phyloP scores from a whole-genome alignment of 2,888 invertebrate species.

The Xestia sexstrigata region DNA sequence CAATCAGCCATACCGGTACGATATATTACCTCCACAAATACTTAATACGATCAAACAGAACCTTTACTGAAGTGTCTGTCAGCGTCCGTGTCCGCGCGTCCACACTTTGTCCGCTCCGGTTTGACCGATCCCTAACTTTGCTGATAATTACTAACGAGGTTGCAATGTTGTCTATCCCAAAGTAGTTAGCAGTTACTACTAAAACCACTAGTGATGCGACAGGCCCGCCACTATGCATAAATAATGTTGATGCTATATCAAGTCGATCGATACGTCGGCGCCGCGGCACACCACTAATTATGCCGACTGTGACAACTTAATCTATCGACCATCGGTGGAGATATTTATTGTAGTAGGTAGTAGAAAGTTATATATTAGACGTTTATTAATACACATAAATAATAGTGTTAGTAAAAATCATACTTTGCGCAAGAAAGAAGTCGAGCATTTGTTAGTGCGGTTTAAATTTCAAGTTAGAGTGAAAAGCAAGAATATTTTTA shows the following conservation, averaged over 20 bases:
- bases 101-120: neutral
- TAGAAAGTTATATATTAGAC: slow-evolving; percentile 15
- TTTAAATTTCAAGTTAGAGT: no score
- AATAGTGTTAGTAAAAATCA: neutral
- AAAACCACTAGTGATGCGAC: slow-evolving; percentile 31
- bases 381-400: neutral
- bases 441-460: neutral
- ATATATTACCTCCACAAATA: no score
- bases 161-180: slow-evolving; percentile 2
- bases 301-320: slow-evolving; percentile 33
- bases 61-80: neutral
- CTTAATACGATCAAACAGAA: neutral
- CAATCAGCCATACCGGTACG: no score
- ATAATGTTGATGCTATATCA: slow-evolving; percentile 51
- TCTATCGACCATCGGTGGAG: slow-evolving; percentile 1
- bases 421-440: slow-evolving; percentile 4
- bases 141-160: neutral
- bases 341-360: slow-evolving; percentile 6
- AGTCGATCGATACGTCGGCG: slow-evolving; percentile 41
- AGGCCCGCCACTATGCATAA: slow-evolving; percentile 39
- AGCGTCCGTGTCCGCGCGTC: neutral
- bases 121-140: neutral
- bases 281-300: slow-evolving; percentile 38
- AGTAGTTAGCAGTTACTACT: neutral
- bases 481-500: neutral